phyloP scores from a whole-genome alignment of 2,113 vertebrate genomes.

The Oxyura jamaicensis region DNA sequence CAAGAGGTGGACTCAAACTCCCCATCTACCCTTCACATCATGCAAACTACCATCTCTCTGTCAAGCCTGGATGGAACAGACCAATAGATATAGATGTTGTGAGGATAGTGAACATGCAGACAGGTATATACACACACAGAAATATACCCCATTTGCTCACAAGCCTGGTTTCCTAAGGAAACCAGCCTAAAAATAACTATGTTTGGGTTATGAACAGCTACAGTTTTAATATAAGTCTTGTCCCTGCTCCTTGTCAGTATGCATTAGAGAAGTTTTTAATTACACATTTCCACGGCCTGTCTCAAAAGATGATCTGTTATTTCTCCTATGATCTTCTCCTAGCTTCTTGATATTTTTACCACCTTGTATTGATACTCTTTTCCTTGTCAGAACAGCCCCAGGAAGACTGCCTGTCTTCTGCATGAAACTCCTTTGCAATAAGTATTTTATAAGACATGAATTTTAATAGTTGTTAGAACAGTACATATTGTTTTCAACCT shows the following conservation, averaged over 20 bases:
- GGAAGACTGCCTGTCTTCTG: neutral
- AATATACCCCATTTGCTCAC: neutral
- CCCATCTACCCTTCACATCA: neutral
- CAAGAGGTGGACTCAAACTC: neutral
- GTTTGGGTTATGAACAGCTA: neutral
- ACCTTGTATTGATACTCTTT: neutral
- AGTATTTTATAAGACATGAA: neutral
- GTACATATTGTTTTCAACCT: conserved; percentile 6
- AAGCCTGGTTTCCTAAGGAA: neutral
- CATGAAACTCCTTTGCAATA: neutral
- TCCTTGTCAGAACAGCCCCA: neutral
- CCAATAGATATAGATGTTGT: neutral
- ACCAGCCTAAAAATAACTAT: neutral
- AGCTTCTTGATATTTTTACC: conserved; percentile 10
- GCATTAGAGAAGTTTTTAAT: conserved; percentile 7
- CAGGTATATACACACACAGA: neutral
- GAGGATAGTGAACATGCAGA: neutral
- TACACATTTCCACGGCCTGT: neutral
- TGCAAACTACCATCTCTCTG: neutral
- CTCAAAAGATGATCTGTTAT: conserved; percentile 6
- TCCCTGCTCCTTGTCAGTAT: neutral
- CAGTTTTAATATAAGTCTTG: neutral
- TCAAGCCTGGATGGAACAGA: neutral
- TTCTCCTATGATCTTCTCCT: conserved; percentile 12
- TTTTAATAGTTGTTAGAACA: conserved; percentile 40